Evolutionary conservation across 2,888 invertebrate genomes (phyloP).

Genomic region (Parnassius smintheus): DNA sequence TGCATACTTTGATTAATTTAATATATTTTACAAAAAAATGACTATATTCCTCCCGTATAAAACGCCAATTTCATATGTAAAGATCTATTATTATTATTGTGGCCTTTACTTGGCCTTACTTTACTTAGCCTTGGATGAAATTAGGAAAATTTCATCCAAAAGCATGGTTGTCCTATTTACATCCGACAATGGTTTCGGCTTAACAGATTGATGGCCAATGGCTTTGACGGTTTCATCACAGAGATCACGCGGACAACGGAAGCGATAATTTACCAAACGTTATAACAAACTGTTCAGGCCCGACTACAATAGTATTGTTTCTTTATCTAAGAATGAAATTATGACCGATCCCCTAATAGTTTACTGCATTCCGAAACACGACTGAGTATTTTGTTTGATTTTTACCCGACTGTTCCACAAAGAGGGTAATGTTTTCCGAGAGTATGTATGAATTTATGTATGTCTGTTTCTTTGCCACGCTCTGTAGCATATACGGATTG

Average conservation of each 20-base stretch:
- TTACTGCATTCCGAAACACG: slow-evolving; percentile 19
- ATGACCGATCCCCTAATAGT: slow-evolving; percentile 6
- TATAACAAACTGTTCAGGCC: slow-evolving; percentile 6
- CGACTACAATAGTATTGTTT: slow-evolving; percentile 7
- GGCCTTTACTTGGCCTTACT: neutral
- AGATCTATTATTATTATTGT: too few relatives aligned
- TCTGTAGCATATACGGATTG: too few relatives aligned
- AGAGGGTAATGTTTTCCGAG: too few relatives aligned
- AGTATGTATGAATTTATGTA: too few relatives aligned
- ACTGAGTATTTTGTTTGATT: neutral
- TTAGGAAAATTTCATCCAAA: neutral
- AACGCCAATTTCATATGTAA: too few relatives aligned
- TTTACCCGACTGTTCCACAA: too few relatives aligned
- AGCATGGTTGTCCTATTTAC: slow-evolving; percentile 16
- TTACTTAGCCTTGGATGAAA: too few relatives aligned
- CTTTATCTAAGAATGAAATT: slow-evolving; percentile 18
- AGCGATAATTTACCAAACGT: slow-evolving; percentile 10
- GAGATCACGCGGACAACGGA: slow-evolving; percentile 22
- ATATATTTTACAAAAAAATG: too few relatives aligned
- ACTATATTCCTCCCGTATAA: too few relatives aligned
- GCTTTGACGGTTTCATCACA: slow-evolving; percentile 18
- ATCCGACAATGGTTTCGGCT: slow-evolving; percentile 37
- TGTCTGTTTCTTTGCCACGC: too few relatives aligned
- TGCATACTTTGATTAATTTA: too few relatives aligned
- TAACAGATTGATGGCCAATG: slow-evolving; percentile 34